Evolutionary conservation across 2,888 invertebrate genomes (phyloP), one percentile per base, ranked within the genome.

Genomic region (Barypeithes pellucidus): DNA sequence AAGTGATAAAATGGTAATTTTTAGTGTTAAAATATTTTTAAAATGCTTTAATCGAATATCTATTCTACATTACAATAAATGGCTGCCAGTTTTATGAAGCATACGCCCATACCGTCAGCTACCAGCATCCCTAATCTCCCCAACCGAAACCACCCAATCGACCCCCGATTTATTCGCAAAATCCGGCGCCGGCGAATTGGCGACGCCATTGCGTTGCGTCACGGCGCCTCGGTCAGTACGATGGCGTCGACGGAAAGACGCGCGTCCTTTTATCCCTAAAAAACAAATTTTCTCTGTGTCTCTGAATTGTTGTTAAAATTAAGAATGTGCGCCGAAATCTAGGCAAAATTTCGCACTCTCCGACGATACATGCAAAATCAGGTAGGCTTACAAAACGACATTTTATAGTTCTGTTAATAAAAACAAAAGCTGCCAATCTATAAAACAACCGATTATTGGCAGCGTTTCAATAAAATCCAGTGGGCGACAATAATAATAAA

Each of bases 191-290:
- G 71, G 67, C 71, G 71, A 54, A 60, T 62, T 41, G 75, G 68
- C 76, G 79, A 79, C 81, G 79, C 78, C 79, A 77, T 78, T 79
- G 79, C 79, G 78, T 77, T 80, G 80, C 80, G 81, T 80, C 81
- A 80, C 79, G 79, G 77, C 77, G 79, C 73, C 74, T 59, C 52
- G 67, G 73, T 68, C 71, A 79, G 77, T 78, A 52, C 68, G 65
- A 68, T 73, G 69, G 68, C 73, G 65, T 76, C 76, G 77, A 73
- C 76, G 54, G 33, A 41, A 52, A 63, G 62, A 57, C 54, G 52
- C 57, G 67, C 67, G 67, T 72, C 62, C 39, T 33, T 24, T 36
- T 59, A 47, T 20, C n/a, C 65, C 61, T 60, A 41, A 47, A 43
- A 69, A 52, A 29, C 50, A 29, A 61, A 69, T 69, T 67, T 50